Conservation (phyloP, 2,797 vertebrate species). For the Loris lydekkerianus region DNA sequence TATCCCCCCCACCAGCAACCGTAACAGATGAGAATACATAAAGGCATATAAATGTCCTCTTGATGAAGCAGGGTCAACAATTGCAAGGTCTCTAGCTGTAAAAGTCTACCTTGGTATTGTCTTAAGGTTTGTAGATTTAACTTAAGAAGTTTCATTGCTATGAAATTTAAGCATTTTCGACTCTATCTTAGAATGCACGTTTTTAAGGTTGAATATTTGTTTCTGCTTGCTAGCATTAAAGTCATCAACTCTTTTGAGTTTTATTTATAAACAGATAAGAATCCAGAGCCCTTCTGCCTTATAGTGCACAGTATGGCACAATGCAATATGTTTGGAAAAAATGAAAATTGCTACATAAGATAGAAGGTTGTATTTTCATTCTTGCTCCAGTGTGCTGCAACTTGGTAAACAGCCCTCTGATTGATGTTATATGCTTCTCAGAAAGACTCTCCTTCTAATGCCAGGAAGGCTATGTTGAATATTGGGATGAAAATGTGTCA, state of each 20-base stretch:
- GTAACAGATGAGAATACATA: neutral
- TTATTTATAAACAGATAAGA: slow-evolving; percentile 25
- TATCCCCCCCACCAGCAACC: neutral
- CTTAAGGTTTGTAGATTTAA: neutral
- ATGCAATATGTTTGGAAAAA: neutral
- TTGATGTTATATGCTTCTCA: neutral
- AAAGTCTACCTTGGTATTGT: neutral
- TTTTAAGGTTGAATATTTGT: neutral
- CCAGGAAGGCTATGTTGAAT: too few species aligned
- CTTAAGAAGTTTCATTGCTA: neutral
- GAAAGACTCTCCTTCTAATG: neutral
- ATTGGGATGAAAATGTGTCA: too few species aligned
- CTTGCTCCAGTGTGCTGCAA: neutral
- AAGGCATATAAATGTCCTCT: neutral
- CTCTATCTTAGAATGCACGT: neutral
- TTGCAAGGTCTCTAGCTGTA: neutral
- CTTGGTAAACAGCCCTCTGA: neutral
- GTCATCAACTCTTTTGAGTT: neutral
- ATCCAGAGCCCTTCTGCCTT: neutral
- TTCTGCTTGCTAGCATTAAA: neutral
- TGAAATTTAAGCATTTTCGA: slow-evolving; percentile 1
- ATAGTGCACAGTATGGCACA: neutral
- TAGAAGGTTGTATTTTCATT: neutral
- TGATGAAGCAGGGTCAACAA: neutral
- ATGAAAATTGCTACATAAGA: neutral